These are phyloP conservation scores for Dipodomys spectabilis DNA, from an alignment of 2,113 vertebrate genomes.

Conservation along the genomic window DNA sequence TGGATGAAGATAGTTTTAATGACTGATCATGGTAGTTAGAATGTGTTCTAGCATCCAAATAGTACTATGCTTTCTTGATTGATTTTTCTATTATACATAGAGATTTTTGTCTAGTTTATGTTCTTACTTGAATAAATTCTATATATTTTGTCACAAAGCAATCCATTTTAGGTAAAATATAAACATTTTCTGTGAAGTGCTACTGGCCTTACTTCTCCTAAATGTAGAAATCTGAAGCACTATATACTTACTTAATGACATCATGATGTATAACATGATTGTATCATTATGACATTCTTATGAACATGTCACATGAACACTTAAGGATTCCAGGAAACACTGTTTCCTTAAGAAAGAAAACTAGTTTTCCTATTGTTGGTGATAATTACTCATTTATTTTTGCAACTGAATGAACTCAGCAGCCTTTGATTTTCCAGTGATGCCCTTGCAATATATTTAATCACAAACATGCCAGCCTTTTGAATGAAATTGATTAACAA, in stretches of 20 bases:
- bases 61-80: neutral
- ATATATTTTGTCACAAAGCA: neutral
- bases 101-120: neutral
- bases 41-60: neutral
- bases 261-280: neutral
- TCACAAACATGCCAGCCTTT: neutral
- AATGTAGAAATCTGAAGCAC: neutral
- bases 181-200: neutral
- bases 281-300: neutral
- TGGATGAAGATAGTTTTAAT: neutral
- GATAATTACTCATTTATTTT: neutral
- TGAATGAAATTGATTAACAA: no score
- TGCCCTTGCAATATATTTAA: neutral
- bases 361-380: neutral
- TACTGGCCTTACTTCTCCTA: neutral
- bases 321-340: neutral
- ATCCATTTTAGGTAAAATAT: neutral
- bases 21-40: neutral
- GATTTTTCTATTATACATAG: neutral
- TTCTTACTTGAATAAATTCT: neutral
- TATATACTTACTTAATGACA: neutral
- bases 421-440: neutral
- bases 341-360: constrained; percentile 13
- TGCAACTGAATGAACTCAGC: neutral
- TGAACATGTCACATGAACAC: no score